These are phyloP conservation scores for Mnemiopsis leidyi DNA, from an alignment of 37 sponge, comb jelly and placozoan genomes.

Conservation along the genomic window DNA sequence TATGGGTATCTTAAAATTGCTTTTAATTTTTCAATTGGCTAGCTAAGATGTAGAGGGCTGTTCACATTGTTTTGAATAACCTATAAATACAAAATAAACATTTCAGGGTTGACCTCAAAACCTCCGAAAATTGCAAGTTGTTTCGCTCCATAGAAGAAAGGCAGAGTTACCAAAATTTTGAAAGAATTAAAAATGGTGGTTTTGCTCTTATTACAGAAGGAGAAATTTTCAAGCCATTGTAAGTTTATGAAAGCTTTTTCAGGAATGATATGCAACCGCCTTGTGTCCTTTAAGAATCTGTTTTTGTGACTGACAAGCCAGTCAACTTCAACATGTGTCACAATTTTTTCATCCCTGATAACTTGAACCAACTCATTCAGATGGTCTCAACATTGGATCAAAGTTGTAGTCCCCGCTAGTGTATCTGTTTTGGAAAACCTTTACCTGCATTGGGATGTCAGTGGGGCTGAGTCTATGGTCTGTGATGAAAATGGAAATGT, in stretches of 20 bases:
- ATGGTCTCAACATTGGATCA: slow-evolving; percentile 56
- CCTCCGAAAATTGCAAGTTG: background rate
- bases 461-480: slow-evolving; percentile 48
- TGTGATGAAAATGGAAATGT: slow-evolving; percentile 21
- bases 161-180: background rate
- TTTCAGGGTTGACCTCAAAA: slow-evolving; percentile 3
- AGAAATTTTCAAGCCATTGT: background rate
- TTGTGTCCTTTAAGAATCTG: too few species aligned
- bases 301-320: too few species aligned
- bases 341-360: too few species aligned
- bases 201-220: background rate
- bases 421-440: background rate
- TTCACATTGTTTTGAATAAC: too few species aligned
- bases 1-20: too few species aligned
- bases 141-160: background rate
- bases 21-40: too few species aligned
- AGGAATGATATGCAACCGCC: background rate
- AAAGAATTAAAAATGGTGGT: background rate
- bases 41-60: too few species aligned
- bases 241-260: background rate
- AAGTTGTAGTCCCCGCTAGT: background rate
- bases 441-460: slow-evolving; percentile 37
- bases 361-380: background rate
- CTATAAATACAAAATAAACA: too few species aligned
- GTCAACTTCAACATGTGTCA: too few species aligned